These are phyloP conservation scores for Scotopteryx bipunctaria DNA, from an alignment of 2,888 invertebrate species.

Conservation along the genomic window DNA sequence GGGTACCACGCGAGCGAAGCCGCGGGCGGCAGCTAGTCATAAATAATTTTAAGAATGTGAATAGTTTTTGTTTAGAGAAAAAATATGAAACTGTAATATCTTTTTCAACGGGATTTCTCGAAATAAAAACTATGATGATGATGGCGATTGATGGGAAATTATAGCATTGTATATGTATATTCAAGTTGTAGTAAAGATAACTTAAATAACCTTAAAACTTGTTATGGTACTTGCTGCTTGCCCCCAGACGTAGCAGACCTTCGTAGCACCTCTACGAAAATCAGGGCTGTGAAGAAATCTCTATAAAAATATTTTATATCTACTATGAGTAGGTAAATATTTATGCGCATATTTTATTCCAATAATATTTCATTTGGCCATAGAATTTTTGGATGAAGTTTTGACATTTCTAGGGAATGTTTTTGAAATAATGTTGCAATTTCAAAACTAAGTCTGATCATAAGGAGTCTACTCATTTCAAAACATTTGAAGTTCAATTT, in stretches of 20 bases:
- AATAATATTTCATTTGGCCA: neutral
- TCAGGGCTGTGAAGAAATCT: neutral
- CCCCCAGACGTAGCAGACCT: slow-evolving; percentile 4
- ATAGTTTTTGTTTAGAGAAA: too few species aligned
- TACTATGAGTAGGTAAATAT: neutral
- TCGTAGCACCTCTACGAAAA: slow-evolving; percentile 15
- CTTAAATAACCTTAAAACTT: too few species aligned
- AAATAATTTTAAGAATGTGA: too few species aligned
- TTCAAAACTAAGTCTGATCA: neutral
- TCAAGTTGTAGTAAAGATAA: too few species aligned
- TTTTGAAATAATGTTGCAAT: neutral
- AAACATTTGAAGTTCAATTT: slow-evolving; percentile 4
- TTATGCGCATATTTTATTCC: neutral
- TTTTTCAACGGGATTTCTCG: too few species aligned
- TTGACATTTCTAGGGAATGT: neutral
- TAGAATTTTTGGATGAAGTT: neutral
- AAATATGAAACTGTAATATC: too few species aligned
- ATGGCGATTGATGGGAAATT: too few species aligned
- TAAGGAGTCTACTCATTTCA: neutral
- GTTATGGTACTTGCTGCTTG: neutral
- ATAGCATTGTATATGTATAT: too few species aligned
- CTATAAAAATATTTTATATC: neutral
- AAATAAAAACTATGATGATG: too few species aligned
- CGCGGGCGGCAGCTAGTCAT: too few species aligned
- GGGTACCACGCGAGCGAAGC: too few species aligned